Conservation (phyloP, 2,888 invertebrate species). For the Ametastegia equiseti region DNA sequence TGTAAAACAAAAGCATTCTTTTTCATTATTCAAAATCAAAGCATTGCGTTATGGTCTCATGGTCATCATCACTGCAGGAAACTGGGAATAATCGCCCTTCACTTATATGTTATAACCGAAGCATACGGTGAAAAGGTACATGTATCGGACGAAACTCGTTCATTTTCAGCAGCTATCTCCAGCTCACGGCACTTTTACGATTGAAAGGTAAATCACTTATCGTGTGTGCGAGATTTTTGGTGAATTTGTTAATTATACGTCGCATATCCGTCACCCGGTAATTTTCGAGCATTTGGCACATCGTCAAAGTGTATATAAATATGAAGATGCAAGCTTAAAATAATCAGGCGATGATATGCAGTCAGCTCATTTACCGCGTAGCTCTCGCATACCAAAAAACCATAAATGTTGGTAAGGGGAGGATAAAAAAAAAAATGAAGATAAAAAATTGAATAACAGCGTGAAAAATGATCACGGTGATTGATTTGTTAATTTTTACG, state of each 20-base stretch:
- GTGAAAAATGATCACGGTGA: not conserved
- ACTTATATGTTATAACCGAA: not conserved
- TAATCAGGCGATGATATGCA: not conserved
- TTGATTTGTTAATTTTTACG: not conserved
- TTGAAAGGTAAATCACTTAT: not conserved
- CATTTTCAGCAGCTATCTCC: not conserved
- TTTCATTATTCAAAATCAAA: not conserved
- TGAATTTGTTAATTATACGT: not conserved
- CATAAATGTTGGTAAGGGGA: too few relatives aligned
- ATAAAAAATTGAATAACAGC: not conserved
- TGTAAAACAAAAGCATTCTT: not conserved
- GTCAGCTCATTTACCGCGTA: not conserved
- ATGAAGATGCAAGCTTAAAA: slow-evolving; percentile 14
- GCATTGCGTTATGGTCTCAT: not conserved
- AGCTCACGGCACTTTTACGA: not conserved
- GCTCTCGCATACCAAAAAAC: too few relatives aligned
- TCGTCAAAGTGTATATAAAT: not conserved
- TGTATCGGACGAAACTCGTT: not conserved
- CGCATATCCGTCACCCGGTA: not conserved
- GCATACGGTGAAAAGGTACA: not conserved
- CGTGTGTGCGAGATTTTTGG: not conserved
- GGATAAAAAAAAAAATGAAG: not conserved
- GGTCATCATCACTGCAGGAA: not conserved
- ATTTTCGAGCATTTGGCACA: slow-evolving; percentile 18
- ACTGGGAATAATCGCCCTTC: not conserved